Conservation (phyloP, 2,797 vertebrate genomes). For the Heliangelus exortis region DNA sequence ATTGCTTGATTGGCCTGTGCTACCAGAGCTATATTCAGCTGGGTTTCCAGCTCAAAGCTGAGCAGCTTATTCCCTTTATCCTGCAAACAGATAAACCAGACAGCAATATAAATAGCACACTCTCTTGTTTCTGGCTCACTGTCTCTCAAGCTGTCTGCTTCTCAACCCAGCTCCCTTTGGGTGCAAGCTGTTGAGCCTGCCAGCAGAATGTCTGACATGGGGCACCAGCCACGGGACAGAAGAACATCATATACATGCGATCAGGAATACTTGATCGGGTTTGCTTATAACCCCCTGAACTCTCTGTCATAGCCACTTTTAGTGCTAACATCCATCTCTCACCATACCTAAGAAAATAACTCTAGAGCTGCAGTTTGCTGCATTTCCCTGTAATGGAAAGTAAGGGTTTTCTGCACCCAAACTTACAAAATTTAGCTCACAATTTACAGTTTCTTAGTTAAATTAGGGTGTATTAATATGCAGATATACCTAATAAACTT, state of each 20-base stretch:
- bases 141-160: not conserved
- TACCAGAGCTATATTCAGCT: not conserved
- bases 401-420: not conserved
- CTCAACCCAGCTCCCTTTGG: accelerated
- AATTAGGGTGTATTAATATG: not conserved
- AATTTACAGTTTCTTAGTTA: not conserved
- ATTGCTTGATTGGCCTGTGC: not conserved
- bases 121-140: not conserved
- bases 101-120: not conserved
- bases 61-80: not conserved
- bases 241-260: not conserved
- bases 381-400: not conserved
- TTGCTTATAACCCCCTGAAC: not conserved
- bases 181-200: not conserved
- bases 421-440: not conserved
- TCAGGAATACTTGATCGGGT: not conserved
- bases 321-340: not conserved
- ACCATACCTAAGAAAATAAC: not conserved
- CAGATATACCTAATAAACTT: not conserved
- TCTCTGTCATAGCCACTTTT: not conserved
- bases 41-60: not conserved
- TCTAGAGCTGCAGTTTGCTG: not conserved
- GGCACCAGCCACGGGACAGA: not conserved
- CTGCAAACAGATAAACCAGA: not conserved
- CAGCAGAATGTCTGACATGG: not conserved